Evolutionary conservation across 2,113 vertebrate genomes (phyloP).

Genomic region (Dasyornis broadbenti): DNA sequence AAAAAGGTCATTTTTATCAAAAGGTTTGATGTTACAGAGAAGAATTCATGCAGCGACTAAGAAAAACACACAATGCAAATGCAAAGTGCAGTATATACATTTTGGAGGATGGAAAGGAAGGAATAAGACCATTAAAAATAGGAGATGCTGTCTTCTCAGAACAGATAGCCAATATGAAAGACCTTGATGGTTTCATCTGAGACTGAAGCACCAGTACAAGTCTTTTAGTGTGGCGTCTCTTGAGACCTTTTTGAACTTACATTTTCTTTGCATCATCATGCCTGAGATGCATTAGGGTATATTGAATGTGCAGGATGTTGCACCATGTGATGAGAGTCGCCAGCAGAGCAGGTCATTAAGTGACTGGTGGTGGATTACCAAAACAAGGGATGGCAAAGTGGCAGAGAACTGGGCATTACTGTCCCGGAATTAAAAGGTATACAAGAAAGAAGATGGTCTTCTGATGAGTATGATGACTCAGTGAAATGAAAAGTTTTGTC

Average conservation of each 20-base stretch:
- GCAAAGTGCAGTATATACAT: not conserved
- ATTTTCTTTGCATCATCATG: not conserved
- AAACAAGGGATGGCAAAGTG: not conserved
- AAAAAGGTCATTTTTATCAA: not conserved
- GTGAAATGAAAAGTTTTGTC: not conserved
- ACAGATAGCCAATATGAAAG: not conserved
- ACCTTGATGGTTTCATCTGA: not conserved
- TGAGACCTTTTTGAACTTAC: not conserved
- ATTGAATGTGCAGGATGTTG: not conserved
- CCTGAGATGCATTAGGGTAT: not conserved
- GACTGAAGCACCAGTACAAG: not conserved
- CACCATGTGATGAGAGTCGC: not conserved
- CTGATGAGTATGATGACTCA: not conserved
- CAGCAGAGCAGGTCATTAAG: not conserved
- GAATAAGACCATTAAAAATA: not conserved
- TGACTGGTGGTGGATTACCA: not conserved
- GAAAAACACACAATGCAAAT: not conserved
- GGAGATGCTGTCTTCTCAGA: not conserved
- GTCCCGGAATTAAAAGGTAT: not conserved
- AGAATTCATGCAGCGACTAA: not conserved
- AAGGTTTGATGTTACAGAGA: not conserved
- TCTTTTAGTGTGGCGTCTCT: not conserved
- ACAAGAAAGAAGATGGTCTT: not conserved
- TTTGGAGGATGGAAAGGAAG: not conserved
- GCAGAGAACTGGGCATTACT: not conserved